Conservation (phyloP, 2,797 vertebrate species). For the Gila robusta region DNA sequence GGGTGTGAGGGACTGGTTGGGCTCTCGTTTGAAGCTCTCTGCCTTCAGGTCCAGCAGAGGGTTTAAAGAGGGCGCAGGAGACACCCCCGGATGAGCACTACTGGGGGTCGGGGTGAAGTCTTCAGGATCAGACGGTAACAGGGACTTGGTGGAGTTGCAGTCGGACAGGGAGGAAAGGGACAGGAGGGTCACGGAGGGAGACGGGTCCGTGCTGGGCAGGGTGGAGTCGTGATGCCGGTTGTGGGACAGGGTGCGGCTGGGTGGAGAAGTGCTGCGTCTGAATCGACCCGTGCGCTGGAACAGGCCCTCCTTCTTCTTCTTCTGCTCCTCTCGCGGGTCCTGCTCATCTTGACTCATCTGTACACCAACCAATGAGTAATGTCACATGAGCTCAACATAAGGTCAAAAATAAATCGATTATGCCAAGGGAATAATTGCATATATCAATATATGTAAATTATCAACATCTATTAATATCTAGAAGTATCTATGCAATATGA, state of each 20-base stretch:
- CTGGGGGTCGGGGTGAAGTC: constrained; percentile 73
- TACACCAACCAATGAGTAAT: not conserved
- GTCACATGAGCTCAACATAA: not conserved
- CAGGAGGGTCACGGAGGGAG: constrained; percentile 85
- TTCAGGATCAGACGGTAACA: constrained; percentile 87
- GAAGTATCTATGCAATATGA: not conserved
- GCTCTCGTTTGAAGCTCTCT: constrained; percentile 92
- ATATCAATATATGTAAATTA: not conserved
- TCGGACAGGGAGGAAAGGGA: constrained; percentile 90
- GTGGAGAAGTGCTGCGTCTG: constrained; percentile 77
- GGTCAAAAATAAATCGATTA: not conserved
- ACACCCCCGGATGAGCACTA: constrained; percentile 55
- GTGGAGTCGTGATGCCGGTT: constrained; percentile 73
- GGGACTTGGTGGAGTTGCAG: constrained; percentile 91
- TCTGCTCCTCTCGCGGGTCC: constrained; percentile 80
- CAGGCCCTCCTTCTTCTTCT: constrained; percentile 83
- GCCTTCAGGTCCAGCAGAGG: constrained; percentile 88
- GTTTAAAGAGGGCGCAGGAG: constrained; percentile 73
- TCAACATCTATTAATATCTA: not conserved
- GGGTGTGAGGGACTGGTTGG: constrained; percentile 90
- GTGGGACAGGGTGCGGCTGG: constrained; percentile 78
- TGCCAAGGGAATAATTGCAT: not conserved
- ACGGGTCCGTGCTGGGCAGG: constrained; percentile 78
- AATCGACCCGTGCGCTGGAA: constrained; percentile 85
- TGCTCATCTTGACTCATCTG: constrained; percentile 85